Conservation (phyloP, 2,113 vertebrate species). For the Psittacara wagleri region DNA sequence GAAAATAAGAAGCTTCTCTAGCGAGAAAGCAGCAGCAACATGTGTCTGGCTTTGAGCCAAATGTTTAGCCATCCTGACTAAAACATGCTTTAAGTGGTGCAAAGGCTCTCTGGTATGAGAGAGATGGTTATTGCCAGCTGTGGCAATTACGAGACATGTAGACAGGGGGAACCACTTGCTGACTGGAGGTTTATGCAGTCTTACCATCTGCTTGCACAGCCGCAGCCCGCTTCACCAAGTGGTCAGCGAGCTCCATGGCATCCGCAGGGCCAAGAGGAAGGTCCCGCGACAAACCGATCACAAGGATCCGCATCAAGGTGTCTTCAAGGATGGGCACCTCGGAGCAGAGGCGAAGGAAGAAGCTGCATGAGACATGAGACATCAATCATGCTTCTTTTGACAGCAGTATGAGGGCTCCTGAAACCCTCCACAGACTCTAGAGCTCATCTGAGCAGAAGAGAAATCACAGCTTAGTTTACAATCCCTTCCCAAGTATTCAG, state of each 20-base stretch:
- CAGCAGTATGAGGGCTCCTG: neutral
- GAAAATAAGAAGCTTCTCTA: neutral
- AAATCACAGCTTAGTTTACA: neutral
- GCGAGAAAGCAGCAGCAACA: neutral
- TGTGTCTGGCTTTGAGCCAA: neutral
- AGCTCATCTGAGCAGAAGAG: neutral
- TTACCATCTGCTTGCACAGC: constrained; percentile 93
- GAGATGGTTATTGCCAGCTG: neutral
- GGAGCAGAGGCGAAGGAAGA: constrained; percentile 96
- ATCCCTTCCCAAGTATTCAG: neutral
- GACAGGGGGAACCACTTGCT: neutral
- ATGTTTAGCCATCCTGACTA: neutral
- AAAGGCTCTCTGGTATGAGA: neutral
- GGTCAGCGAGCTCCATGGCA: constrained; percentile 97
- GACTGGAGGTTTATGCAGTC: neutral
- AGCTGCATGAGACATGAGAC: constrained; percentile 71
- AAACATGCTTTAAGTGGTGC: neutral
- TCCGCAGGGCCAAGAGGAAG: constrained; percentile 93
- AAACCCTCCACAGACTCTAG: neutral
- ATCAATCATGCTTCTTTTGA: neutral
- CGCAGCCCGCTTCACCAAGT: constrained; percentile 93
- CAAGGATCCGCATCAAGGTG: constrained; percentile 94
- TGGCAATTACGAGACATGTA: neutral
- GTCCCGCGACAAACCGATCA: constrained; percentile 93
- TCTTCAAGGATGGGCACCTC: constrained; percentile 97